Base-by-base conservation (phyloP, 2,888 invertebrate genomes). In the Leptopilina myrica region DNA sequence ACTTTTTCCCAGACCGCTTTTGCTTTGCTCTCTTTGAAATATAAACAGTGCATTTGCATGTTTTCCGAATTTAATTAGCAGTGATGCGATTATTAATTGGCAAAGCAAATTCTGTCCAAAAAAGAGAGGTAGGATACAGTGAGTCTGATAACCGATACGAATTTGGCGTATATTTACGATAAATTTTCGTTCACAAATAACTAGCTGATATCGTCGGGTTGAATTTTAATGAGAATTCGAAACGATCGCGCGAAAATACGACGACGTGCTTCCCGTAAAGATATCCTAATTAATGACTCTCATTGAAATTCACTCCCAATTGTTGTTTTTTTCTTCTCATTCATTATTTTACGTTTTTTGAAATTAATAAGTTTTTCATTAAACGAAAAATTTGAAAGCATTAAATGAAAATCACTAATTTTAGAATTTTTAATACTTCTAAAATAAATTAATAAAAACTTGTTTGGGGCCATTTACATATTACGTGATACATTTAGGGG, bases 11-110 rank as follows among this genome's bases (percentile, higher is more conserved):
- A 15, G 59, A 7, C 80, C 43, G 76, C 76, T 76, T 77, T 80
- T 79, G 79, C 80, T 81, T 83, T 84, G 78, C 83, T 83, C 79
- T 76, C 78, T 79, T 78, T 81, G 82, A 90, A 89, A 89, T 89
- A 88, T 88, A 89, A 87, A 90, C 87, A 87, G 86, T 85, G 86
- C 87, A 90, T 90, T 91, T 90, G 90, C 91, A 90, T 90, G 90
- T 90, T 91, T 91, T 89, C 88, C 89, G 87, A 87, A 90, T 90
- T 91, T 91, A 90, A 91, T 91, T 91, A 90, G 90, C 88, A 88
- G 87, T 87, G 88, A 89, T 89, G 88, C 88, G 87, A 91, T 91
- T 90, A 90, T 90, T 91, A 91, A 91, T 91, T 87, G 90, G 87
- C 77, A 81, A 53, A 56, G 53, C 56, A 33, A 73, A 73, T 69